Evolutionary conservation across 2,797 vertebrate genomes (phyloP), one percentile per base, ranked within the genome.

Genomic region (Apogon talboti): DNA sequence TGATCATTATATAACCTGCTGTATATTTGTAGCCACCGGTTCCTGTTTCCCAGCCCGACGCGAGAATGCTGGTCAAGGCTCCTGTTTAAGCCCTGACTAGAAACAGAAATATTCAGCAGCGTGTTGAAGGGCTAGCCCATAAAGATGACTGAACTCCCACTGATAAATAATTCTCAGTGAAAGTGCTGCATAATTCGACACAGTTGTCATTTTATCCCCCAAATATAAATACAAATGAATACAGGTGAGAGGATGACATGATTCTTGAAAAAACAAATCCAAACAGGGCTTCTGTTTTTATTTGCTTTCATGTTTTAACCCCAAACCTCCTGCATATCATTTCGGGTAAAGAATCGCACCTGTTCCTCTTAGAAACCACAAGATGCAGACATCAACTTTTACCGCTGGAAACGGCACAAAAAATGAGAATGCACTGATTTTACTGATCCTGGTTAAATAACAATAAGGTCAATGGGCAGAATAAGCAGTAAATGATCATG

Each of bases 71-170:
- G 81, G 85, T 83, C 84, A 77, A 77, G 86, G 82, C 81, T 61
- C 14, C 75, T 84, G 69, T 55, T 90, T 82, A 84, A 81, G 71
- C 70, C n/a, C 0, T 46, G 0, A 88, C 83, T 89, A 89, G 81
- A 91, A 89, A 91, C 84, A 58, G 88, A 92, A 92, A 92, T 92
- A 92, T 92, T 92, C 84, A 92, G 71, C 73, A 42, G 74, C 10
- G 69, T 14, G 71, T 62, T 28, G 60, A 76, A 80, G 72, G 82
- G 74, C 62, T 79, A 38, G 78, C 24, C 74, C 70, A 28, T 75
- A 66, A 75, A 83, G 87, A 87, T 51, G 82, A 79, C 73, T 82
- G 83, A 79, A 64, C 70, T 59, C 71, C 30, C 10, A 64, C 83
- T 79, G 78, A 88, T 91, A 64, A 92, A 92, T 92, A 90, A 90